Evolutionary conservation across 2,888 invertebrate genomes (phyloP).

Genomic region (Leptopterna dolabrata): DNA sequence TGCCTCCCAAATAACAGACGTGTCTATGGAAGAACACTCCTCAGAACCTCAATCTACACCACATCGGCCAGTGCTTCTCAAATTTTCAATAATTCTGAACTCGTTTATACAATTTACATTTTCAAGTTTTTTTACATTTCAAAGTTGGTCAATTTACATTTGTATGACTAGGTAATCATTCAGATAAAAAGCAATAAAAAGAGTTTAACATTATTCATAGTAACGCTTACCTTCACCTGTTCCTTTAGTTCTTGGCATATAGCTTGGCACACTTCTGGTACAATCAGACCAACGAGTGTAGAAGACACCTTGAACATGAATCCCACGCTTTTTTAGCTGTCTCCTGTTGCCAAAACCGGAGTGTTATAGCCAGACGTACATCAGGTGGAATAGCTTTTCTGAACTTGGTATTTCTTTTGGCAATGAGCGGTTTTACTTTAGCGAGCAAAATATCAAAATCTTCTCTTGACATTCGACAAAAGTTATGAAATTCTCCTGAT

Average conservation of each 20-base stretch:
- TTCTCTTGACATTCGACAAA: slow-evolving; percentile 1
- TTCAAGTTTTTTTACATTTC: no score
- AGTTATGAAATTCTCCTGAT: not conserved
- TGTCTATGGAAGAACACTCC: no score
- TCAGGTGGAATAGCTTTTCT: not conserved
- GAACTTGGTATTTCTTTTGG: not conserved
- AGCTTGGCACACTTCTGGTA: not conserved
- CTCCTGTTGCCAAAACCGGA: slow-evolving; percentile 18
- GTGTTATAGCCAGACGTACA: not conserved
- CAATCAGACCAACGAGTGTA: not conserved
- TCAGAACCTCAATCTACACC: no score
- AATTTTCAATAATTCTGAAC: no score
- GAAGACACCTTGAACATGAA: not conserved
- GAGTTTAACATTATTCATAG: no score
- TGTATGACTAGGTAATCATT: no score
- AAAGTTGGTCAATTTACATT: no score
- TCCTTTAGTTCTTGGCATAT: not conserved
- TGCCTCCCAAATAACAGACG: not conserved
- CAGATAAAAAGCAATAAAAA: not conserved
- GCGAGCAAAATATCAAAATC: not conserved
- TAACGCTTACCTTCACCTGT: not conserved
- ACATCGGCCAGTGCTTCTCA: no score
- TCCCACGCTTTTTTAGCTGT: not conserved
- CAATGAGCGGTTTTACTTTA: not conserved
- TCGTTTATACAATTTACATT: no score